Evolutionary conservation across 2,113 vertebrate genomes (phyloP).

Genomic region (Ascaphus truei): DNA sequence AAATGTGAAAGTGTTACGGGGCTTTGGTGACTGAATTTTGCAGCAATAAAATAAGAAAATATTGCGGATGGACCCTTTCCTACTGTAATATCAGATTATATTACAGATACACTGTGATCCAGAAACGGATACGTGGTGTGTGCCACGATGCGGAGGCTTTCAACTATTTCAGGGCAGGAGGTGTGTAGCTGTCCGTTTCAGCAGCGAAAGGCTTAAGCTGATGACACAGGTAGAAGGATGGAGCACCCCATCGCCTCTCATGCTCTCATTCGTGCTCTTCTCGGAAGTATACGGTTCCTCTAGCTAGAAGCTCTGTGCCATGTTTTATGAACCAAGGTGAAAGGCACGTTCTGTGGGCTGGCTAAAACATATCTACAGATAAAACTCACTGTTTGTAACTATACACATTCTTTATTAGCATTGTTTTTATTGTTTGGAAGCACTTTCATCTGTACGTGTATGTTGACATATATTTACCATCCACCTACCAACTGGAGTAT

Average conservation of each 20-base stretch:
- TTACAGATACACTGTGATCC: not conserved
- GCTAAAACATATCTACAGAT: too few species aligned
- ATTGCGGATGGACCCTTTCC: not conserved
- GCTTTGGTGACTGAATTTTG: not conserved
- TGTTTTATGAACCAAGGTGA: constrained; percentile 18
- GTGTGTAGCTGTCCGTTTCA: too few species aligned
- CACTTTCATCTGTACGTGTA: not conserved
- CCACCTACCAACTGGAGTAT: too few species aligned
- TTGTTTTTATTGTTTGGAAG: not conserved
- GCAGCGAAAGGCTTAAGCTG: constrained; percentile 1
- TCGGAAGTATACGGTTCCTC: not conserved
- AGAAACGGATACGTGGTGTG: not conserved
- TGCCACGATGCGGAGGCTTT: too few species aligned
- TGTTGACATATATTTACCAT: not conserved
- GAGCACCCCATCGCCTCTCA: constrained; percentile 4
- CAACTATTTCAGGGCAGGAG: too few species aligned
- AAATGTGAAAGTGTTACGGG: constrained; percentile 40
- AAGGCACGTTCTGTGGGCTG: not conserved
- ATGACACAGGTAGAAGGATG: not conserved
- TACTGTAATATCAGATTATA: not conserved
- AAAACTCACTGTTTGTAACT: too few species aligned
- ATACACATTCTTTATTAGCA: too few species aligned
- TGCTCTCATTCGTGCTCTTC: not conserved
- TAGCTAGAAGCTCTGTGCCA: not conserved
- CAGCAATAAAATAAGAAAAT: not conserved